Base-by-base conservation (phyloP, 2,797 vertebrate species). In the Poecile montanus region DNA sequence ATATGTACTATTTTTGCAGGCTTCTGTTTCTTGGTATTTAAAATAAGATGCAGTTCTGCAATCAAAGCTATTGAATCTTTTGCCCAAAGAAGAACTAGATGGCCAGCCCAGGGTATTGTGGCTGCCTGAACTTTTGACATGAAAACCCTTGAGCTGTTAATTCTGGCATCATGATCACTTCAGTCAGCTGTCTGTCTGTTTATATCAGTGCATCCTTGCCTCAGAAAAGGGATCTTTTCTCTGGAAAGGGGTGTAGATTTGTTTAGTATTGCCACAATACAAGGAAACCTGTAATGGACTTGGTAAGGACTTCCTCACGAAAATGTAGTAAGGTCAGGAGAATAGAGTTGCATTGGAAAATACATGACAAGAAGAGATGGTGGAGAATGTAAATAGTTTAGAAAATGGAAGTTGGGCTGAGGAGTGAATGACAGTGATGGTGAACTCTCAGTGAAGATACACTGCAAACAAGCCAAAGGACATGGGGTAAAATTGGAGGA, bases 1-100 rank as follows among this genome's bases (percentile, higher is more conserved):
- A 60, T 81, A 42, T 15, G 4, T 97, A 85, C 94, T 97, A 21
- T 86, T 94, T 95, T 66, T 97, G 93, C 93, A 96, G 91, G 89
- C 60, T 60, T 42, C 30, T 68, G 72, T 96, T 92, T 85, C 73
- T 82, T 6, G 68, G 57, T 76, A 18, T 85, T 50, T 91, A 74
- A 92, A 91, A 48, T 90, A 78, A 93, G 85, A 71, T n/a, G 51
- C 50, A 11, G n/a, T 68, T 85, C 65, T 92, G 81, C 79, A 77
- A 6, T 71, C 6, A 2, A 32, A 65, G 62, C 79, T 42, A 23
- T 65, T 66, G 57, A 66, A 53, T 74, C 74, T 72, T 93, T 79
- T 91, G 72, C 86, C 86, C 61, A 65, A 40, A 88, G 66, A 72
- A 91, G 66, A 82, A 40, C 36, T 48, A 66, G 65, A 3, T 29